Base-by-base conservation (phyloP, 2,888 invertebrate genomes). In the Sesamia inferens region DNA sequence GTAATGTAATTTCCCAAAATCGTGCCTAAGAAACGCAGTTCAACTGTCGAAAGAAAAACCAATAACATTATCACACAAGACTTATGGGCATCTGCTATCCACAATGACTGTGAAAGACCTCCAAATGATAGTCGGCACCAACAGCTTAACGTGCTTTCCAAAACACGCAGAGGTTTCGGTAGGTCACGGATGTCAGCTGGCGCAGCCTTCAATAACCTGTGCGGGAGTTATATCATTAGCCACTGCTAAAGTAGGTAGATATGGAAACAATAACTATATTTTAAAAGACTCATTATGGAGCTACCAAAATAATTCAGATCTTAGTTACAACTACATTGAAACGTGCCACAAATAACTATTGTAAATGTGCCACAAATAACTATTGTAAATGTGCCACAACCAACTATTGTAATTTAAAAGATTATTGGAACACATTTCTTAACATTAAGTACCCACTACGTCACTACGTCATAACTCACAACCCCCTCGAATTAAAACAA, bases 401-500 rank as follows among this genome's bases (percentile, higher is more conserved):
- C 11, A 55, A 16, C 19, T 57, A 42, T 58, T 63, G 44, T 57
- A 55, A n/a, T 13, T 0, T 14, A 1, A n/a, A 78, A 64, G 3
- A 2, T 31, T 31, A 31, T 42, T 51, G 14, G 24, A 82, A 24
- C 22, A 72, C 57, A 67, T 67, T 76, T 57, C 48, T 31, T 16
- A 59, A 47, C 24, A 66, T 61, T 19, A 64, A 67, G 59, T 31
- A 59, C 3, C 31, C 31, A 31, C 48, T n/a, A 63, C 42, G 44
- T 47, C 51, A 47, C n/a, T n/a, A 63, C 42, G 44, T 47, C 51
- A 47, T 16, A 51, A 51, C 59, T 54, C 63, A 31, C 24, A 55
- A 39, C 82, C 80, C 80, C 31, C 42, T 13, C 16, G 31, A 24
- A 82, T 64, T 39, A 54, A 44, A 59, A 65, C 51, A 71, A 82